Conservation (phyloP, 2,888 invertebrate species). For the Baronia brevicornis region DNA sequence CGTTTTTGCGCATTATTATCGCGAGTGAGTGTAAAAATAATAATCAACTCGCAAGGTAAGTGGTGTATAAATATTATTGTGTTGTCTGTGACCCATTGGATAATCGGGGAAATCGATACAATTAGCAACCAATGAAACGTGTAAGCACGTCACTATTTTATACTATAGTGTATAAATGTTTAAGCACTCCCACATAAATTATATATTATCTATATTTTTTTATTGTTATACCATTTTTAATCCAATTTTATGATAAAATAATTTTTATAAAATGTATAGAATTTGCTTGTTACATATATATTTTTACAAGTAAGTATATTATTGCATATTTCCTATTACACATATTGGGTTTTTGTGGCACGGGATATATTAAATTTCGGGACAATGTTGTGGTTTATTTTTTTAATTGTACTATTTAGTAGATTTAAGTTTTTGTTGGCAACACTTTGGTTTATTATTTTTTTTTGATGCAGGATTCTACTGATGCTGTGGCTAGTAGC, state of each 20-base stretch:
- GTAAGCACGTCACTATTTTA: no score
- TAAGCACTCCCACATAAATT: no score
- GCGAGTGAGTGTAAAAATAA: slow-evolving; percentile 11
- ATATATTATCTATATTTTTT: no score
- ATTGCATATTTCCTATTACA: not conserved
- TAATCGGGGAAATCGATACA: no score
- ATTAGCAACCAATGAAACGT: no score
- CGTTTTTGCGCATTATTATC: slow-evolving; percentile 11
- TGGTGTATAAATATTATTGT: slow-evolving; percentile 6
- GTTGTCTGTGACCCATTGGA: no score
- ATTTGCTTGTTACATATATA: slow-evolving; percentile 3
- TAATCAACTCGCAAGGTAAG: slow-evolving; percentile 9
- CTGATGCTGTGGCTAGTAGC: slow-evolving; percentile 31
- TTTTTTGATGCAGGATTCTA: slow-evolving; percentile 50
- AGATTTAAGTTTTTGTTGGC: slow-evolving; percentile 15
- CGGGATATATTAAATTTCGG: not conserved
- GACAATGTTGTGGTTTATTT: no score
- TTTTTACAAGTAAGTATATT: not conserved
- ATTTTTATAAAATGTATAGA: no score
- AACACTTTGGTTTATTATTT: slow-evolving; percentile 24
- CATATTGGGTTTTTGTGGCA: slow-evolving; percentile 1
- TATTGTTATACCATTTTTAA: no score
- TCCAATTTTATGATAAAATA: no score
- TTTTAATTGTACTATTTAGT: slow-evolving; percentile 6
- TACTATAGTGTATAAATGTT: no score